These are phyloP conservation scores for Drosophila ambigua DNA, from an alignment of 1,140 invertebrate species.

Conservation along the genomic window DNA sequence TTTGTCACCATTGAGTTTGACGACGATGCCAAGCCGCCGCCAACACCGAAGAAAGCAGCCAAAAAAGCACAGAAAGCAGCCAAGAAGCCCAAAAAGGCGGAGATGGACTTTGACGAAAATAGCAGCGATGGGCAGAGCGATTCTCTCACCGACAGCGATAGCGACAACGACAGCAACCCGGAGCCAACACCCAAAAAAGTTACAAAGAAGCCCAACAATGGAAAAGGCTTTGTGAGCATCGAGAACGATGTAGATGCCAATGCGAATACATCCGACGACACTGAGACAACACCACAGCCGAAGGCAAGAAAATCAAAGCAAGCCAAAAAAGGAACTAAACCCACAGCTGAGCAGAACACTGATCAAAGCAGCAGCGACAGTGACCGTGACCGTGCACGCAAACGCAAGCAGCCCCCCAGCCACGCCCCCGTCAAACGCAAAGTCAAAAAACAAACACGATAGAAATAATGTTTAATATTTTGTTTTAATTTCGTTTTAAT, in stretches of 20 bases:
- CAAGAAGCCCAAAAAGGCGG: slow-evolving; percentile 8
- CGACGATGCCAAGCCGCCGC: not conserved
- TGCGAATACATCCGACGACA: no score
- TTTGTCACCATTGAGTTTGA: slow-evolving; percentile 65
- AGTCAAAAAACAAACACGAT: no score
- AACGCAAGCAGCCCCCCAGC: slow-evolving; percentile 9
- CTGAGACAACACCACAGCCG: not conserved
- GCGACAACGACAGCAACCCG: no score
- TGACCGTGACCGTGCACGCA: slow-evolving; percentile 10
- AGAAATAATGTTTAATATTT: no score
- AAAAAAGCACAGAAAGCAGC: not conserved
- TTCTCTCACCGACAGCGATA: no score
- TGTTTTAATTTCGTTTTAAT: no score
- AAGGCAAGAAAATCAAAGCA: not conserved
- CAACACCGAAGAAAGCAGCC: slow-evolving; percentile 9
- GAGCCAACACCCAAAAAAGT: no score
- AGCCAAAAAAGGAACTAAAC: slow-evolving; percentile 16
- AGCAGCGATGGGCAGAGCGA: no score
- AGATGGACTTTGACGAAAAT: no score
- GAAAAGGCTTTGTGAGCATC: slow-evolving; percentile 15
- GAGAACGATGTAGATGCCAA: slow-evolving; percentile 44
- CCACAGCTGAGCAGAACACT: slow-evolving; percentile 6
- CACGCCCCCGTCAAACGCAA: no score
- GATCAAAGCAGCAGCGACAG: slow-evolving; percentile 1
- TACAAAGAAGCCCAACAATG: no score